A percentile compares a stretch with the other conserved stretches of the same genome.
phyloP scores from a whole-genome alignment of 2,113 vertebrate genomes.

The Numida meleagris region DNA sequence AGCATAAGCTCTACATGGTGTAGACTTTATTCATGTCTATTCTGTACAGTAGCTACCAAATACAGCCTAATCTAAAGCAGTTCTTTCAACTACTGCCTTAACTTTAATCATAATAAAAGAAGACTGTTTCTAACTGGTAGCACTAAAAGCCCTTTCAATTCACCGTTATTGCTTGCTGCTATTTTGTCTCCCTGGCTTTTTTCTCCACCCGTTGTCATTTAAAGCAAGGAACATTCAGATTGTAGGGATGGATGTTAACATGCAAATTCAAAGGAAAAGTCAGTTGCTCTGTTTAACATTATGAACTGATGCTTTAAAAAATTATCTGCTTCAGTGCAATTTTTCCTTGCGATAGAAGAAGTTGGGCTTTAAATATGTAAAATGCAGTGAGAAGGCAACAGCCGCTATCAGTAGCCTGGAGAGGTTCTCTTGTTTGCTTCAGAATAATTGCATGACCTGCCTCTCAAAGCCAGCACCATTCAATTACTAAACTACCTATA shows the following conservation, averaged over 20 bases:
- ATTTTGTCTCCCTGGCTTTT: neutral
- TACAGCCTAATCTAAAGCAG: neutral
- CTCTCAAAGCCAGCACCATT: neutral
- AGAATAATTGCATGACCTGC: neutral
- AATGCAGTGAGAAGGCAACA: neutral
- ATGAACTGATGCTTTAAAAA: constrained; percentile 43
- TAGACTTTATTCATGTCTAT: neutral
- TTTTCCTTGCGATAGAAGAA: constrained; percentile 42
- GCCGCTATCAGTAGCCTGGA: neutral
- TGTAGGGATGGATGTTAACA: neutral
- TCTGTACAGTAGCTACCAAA: neutral
- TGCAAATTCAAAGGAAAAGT: neutral
- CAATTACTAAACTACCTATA: neutral
- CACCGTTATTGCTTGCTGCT: neutral
- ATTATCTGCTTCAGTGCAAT: constrained; percentile 52
- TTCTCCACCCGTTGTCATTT: neutral
- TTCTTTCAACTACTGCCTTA: neutral
- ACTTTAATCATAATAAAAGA: neutral
- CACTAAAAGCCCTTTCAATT: neutral
- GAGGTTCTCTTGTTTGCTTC: constrained; percentile 11
- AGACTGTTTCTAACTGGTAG: neutral
- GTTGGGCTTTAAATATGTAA: constrained; percentile 40
- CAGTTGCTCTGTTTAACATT: constrained; percentile 45
- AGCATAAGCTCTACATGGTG: neutral
- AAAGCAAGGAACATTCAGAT: neutral